These are phyloP conservation scores for Suillia variegata DNA, from an alignment of 2,888 invertebrate genomes.

Conservation along the genomic window DNA sequence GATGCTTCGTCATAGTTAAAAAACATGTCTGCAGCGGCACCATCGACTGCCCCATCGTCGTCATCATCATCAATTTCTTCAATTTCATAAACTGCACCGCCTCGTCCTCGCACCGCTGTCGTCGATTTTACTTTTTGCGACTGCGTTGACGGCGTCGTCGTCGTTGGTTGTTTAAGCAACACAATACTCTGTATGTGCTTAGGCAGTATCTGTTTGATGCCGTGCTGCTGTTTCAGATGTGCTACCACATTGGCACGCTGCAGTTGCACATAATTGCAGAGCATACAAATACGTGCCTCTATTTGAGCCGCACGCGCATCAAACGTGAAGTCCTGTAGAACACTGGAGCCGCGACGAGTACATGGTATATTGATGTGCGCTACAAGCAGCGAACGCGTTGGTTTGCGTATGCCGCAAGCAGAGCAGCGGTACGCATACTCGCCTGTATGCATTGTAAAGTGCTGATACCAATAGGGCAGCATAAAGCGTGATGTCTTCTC, in stretches of 20 bases:
- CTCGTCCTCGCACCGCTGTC: conserved; percentile 15
- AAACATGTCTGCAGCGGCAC: conserved; percentile 6
- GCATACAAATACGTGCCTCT: conserved; percentile 69
- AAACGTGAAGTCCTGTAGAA: conserved; percentile 30
- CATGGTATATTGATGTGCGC: conserved; percentile 35
- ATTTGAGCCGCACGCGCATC: conserved; percentile 35
- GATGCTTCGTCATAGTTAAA: conserved; percentile 16
- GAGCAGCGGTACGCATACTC: conserved; percentile 74
- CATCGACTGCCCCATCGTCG: background rate
- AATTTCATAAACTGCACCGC: conserved; percentile 23
- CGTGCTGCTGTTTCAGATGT: conserved; percentile 63
- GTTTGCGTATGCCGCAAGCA: conserved; percentile 61
- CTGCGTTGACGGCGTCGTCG: background rate
- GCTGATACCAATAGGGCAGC: conserved; percentile 64
- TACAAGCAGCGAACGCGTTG: conserved; percentile 38
- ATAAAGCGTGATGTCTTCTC: conserved; percentile 40
- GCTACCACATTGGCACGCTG: conserved; percentile 66
- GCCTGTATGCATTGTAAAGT: conserved; percentile 78
- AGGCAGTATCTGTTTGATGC: conserved; percentile 8
- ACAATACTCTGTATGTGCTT: background rate
- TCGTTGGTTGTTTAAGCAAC: background rate
- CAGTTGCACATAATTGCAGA: conserved; percentile 76
- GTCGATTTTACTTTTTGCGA: conserved; percentile 18
- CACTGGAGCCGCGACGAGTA: conserved; percentile 25
- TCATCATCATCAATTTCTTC: conserved; percentile 16